These are phyloP conservation scores for Peromyscus leucopus DNA, from an alignment of 2,113 vertebrate genomes.

Conservation along the genomic window DNA sequence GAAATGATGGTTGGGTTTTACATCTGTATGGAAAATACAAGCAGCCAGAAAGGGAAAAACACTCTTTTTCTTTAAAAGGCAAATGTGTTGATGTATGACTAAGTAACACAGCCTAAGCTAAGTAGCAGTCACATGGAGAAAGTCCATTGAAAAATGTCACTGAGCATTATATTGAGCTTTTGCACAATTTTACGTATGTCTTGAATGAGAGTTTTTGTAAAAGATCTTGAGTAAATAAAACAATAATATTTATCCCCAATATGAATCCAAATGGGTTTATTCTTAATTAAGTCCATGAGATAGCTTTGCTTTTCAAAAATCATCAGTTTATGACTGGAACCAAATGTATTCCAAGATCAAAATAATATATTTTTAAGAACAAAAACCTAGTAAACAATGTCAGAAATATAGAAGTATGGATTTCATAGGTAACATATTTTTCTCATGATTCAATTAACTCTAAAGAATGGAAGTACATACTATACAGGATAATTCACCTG, in stretches of 20 bases:
- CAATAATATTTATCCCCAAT: not conserved
- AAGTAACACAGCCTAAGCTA: not conserved
- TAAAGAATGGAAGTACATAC: not conserved
- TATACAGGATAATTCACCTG: not conserved
- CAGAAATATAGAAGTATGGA: not conserved
- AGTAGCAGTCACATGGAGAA: not conserved
- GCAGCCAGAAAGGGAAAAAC: not conserved
- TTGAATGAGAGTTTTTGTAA: not conserved
- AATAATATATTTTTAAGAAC: conserved; percentile 17
- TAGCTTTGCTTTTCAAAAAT: not conserved
- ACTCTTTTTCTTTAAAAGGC: not conserved
- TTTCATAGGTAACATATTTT: not conserved
- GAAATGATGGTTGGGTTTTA: not conserved
- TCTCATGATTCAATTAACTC: not conserved
- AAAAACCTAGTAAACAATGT: not conserved
- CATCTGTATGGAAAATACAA: not conserved
- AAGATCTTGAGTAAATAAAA: not conserved
- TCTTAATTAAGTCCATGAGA: not conserved
- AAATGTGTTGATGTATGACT: not conserved
- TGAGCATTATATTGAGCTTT: not conserved
- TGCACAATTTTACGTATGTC: not conserved
- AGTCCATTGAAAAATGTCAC: not conserved
- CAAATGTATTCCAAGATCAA: conserved; percentile 3
- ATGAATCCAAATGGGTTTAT: not conserved
- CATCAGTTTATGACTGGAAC: not conserved